Conservation (phyloP, 2,888 invertebrate species). For the Hecatera dysodea region DNA sequence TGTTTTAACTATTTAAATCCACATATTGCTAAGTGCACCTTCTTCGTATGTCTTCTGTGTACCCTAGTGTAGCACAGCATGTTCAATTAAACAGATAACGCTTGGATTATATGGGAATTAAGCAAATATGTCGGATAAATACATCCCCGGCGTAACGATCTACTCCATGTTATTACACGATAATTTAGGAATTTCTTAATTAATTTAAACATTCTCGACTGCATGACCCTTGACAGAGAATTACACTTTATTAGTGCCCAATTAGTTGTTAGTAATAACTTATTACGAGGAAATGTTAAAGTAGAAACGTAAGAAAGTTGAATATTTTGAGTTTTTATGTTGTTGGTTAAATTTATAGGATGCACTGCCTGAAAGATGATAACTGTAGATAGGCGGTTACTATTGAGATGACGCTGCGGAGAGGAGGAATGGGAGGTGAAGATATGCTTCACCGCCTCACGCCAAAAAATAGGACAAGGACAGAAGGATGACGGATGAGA, state of each 20-base stretch:
- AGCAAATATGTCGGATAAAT: conserved; percentile 56
- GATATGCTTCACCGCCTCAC: neutral
- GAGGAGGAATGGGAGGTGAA: neutral
- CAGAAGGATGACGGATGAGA: too few species aligned
- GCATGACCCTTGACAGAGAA: conserved; percentile 15
- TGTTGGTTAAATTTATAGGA: neutral
- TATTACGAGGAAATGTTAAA: neutral
- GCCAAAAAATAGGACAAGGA: neutral
- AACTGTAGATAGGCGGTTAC: neutral
- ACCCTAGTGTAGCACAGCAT: conserved; percentile 28
- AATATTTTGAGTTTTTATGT: neutral
- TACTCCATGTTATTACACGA: conserved; percentile 22
- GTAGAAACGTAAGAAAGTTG: neutral
- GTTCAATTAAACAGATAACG: conserved; percentile 61
- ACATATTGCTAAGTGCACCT: conserved; percentile 1
- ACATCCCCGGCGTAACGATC: conserved; percentile 39
- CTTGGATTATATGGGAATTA: conserved; percentile 55
- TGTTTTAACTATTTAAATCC: too few species aligned
- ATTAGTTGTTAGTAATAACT: too few species aligned
- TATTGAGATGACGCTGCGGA: neutral
- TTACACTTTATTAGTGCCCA: conserved; percentile 6
- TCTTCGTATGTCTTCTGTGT: neutral
- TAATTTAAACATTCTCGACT: conserved; percentile 9
- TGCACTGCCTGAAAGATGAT: neutral
- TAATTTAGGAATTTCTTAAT: conserved; percentile 38